phyloP scores from a whole-genome alignment of 2,888 invertebrate species.

The Pinctada fucata region DNA sequence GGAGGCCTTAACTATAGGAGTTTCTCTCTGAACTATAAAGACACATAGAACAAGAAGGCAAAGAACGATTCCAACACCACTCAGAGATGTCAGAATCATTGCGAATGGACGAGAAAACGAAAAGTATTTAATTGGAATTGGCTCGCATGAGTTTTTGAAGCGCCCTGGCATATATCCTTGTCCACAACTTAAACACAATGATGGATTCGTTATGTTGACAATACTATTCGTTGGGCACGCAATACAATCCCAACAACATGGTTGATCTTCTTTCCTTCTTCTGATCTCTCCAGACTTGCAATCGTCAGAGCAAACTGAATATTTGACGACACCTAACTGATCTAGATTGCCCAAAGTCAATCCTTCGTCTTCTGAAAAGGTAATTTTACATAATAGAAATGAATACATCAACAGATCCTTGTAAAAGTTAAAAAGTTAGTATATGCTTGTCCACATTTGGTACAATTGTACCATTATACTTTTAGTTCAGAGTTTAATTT shows the following conservation, averaged over 20 bases:
- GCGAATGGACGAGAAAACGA: slow-evolving; percentile 79
- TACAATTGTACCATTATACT: no score
- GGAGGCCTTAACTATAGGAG: slow-evolving; percentile 81
- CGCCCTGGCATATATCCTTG: slow-evolving; percentile 72
- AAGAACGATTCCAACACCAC: slow-evolving; percentile 77
- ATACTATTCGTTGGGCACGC: slow-evolving; percentile 78
- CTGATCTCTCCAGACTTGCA: slow-evolving; percentile 73
- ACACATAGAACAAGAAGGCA: slow-evolving; percentile 78
- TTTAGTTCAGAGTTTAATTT: no score
- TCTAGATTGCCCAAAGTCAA: background rate
- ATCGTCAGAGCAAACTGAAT: slow-evolving; percentile 45
- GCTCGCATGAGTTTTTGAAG: slow-evolving; percentile 75
- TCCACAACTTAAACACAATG: slow-evolving; percentile 79
- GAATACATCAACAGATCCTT: no score
- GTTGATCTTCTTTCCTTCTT: slow-evolving; percentile 68
- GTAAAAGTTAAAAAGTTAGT: background rate
- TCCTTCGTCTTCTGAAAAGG: no score
- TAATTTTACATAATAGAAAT: no score
- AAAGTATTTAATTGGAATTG: slow-evolving; percentile 78
- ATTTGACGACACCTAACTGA: background rate
- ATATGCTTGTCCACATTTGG: background rate
- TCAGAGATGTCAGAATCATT: slow-evolving; percentile 73
- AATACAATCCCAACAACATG: slow-evolving; percentile 80
- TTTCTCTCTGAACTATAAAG: slow-evolving; percentile 79
- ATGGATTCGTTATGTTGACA: slow-evolving; percentile 38